phyloP scores from a whole-genome alignment of 2,113 vertebrate species.

The Tympanuchus pallidicinctus region DNA sequence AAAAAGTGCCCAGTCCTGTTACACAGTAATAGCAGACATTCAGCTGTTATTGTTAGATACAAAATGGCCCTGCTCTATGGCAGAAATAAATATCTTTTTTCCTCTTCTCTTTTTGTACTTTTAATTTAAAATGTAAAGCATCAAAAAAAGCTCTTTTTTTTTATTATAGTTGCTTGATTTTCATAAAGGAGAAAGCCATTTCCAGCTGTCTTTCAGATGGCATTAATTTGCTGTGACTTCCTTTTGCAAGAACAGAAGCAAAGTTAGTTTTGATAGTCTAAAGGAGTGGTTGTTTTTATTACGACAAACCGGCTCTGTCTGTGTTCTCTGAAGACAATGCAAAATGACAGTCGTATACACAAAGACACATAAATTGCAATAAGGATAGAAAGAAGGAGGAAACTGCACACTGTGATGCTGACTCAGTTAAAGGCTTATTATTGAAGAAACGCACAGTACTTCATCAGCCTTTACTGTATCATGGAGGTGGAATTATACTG shows the following conservation, averaged over 20 bases:
- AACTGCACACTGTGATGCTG: background rate
- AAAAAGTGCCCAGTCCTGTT: background rate
- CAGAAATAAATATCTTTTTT: background rate
- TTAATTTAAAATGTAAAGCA: background rate
- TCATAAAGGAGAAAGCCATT: background rate
- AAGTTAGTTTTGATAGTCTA: background rate
- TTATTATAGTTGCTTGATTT: background rate
- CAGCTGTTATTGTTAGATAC: background rate
- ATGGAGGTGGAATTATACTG: too few species aligned
- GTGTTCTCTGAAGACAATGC: background rate
- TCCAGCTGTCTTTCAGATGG: background rate
- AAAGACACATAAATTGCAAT: background rate
- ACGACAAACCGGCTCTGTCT: background rate
- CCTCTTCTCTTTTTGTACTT: background rate
- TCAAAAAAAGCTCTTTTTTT: background rate
- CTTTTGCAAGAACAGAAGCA: background rate
- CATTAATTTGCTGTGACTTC: background rate
- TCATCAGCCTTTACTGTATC: background rate
- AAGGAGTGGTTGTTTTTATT: background rate
- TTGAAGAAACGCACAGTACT: background rate
- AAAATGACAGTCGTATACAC: background rate
- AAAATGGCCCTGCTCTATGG: background rate
- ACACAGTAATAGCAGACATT: background rate
- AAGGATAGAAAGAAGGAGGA: background rate
- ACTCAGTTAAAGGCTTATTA: background rate